Evolutionary conservation across 2,113 vertebrate species (phyloP), one percentile per base, ranked within the genome.

Genomic region (Corvus moneduloides): DNA sequence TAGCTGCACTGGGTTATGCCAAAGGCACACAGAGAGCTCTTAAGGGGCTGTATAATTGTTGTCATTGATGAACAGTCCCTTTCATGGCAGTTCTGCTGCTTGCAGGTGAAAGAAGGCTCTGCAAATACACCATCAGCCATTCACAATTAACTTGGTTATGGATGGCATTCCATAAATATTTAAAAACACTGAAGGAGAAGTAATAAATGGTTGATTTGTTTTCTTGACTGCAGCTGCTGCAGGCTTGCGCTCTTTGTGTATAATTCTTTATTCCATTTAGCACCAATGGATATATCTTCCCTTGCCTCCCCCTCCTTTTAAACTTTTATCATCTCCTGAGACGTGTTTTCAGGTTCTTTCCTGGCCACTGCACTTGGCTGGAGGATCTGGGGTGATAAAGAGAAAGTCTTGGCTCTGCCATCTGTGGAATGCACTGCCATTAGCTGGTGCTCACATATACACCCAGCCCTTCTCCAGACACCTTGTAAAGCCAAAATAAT

Each of bases 121-220:
- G 79, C 52, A 90, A 96, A 90, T 20, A 90, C 82, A 61, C 88
- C 62, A 72, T 52, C 83, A 81, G 44, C 79, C 68, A 33, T 52
- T 92, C 88, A 90, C 96, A 95, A 92, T 96, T 95, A 95, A 87
- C 85, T 64, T 52, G 49, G 92, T 96, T 97, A 92, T 97, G 83
- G 94, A 96, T 94, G 90, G 79, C 35, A 32, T 56, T 51, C 85
- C 88, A 90, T 95, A 92, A 97, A 96, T 93, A 93, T 95, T 97
- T 96, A 75, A 96, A 96, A 94, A 96, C 92, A 81, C 88, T 81
- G 93, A 95, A 96, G 68, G 79, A 96, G 80, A 88, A 75, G 90
- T 93, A 95, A 97, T 93, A 96, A 95, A 94, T 93, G 85, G 83
- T 95, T 96, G 92, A 90, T 97, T 95, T 95, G 92, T 92, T 96